Percentiles rank a stretch among this genome's conserved stretches.
Evolutionary conservation across 2,888 invertebrate species (phyloP).

Genomic region (Sarcophaga caerulescens): DNA sequence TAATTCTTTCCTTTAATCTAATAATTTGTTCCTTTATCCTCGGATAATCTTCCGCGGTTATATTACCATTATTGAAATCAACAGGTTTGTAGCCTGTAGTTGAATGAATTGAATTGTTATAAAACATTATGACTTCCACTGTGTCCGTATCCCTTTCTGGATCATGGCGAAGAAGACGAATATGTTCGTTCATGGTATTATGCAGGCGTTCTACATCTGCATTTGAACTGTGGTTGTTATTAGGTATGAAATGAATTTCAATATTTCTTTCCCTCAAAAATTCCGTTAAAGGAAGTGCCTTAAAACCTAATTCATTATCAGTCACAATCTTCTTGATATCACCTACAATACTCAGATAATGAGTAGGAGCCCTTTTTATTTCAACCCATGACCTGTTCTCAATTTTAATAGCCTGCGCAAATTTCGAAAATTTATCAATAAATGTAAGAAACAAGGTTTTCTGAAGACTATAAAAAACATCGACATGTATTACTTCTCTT

Average conservation of each 20-base stretch:
- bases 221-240: conserved; percentile 64
- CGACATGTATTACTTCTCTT: conserved; percentile 70
- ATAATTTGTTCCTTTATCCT: conserved; percentile 13
- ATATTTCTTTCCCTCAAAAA: conserved; percentile 56
- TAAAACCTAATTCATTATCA: conserved; percentile 68
- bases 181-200: conserved; percentile 68
- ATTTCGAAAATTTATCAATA: conserved; percentile 28
- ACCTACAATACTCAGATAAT: conserved; percentile 63
- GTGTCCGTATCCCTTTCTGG: conserved; percentile 54
- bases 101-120: conserved; percentile 66
- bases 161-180: conserved; percentile 66
- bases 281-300: conserved; percentile 60
- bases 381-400: conserved; percentile 63
- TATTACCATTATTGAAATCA: conserved; percentile 23
- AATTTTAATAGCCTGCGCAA: conserved; percentile 49
- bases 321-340: conserved; percentile 55
- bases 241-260: conserved; percentile 64
- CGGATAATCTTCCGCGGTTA: conserved; percentile 26
- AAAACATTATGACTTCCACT: conserved; percentile 62
- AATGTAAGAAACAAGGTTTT: conserved; percentile 15
- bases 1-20: background rate
- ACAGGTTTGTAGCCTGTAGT: conserved; percentile 49
- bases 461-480: conserved; percentile 49
- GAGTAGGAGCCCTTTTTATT: conserved; percentile 57
- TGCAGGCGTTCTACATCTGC: conserved; percentile 67